phyloP scores from a whole-genome alignment of 2,113 vertebrate genomes.

The Centropus bengalensis region DNA sequence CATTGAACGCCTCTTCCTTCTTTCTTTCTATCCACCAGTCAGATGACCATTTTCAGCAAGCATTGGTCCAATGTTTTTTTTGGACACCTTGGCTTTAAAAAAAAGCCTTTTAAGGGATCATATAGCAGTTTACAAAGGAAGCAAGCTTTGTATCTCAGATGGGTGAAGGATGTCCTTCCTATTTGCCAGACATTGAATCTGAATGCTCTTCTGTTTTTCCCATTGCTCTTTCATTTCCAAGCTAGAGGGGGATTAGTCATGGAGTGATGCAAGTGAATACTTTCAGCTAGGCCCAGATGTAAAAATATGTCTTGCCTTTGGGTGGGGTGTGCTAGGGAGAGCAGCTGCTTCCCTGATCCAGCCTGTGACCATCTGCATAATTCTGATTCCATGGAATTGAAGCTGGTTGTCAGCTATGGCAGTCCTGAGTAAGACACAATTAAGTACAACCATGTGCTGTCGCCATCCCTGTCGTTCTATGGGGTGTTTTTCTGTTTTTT shows the following conservation, averaged over 20 bases:
- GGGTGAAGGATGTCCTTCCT: not conserved
- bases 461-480: not conserved
- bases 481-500: not conserved
- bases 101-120: not conserved
- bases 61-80: not conserved
- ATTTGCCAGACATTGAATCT: accelerated
- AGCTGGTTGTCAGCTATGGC: not conserved
- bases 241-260: not conserved
- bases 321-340: not conserved
- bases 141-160: not conserved
- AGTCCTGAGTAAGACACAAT: not conserved
- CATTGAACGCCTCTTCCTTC: not conserved
- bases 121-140: not conserved
- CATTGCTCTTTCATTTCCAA: not conserved
- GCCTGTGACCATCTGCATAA: not conserved
- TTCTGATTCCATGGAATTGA: not conserved
- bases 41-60: not conserved
- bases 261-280: not conserved
- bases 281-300: not conserved
- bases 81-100: too few species aligned
- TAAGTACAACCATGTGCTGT: not conserved
- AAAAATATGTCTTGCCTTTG: not conserved
- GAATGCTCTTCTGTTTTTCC: not conserved
- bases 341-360: not conserved
- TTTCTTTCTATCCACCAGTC: not conserved